Base-by-base conservation (phyloP, 2,113 vertebrate species). In the Chloroceryle aenea region DNA sequence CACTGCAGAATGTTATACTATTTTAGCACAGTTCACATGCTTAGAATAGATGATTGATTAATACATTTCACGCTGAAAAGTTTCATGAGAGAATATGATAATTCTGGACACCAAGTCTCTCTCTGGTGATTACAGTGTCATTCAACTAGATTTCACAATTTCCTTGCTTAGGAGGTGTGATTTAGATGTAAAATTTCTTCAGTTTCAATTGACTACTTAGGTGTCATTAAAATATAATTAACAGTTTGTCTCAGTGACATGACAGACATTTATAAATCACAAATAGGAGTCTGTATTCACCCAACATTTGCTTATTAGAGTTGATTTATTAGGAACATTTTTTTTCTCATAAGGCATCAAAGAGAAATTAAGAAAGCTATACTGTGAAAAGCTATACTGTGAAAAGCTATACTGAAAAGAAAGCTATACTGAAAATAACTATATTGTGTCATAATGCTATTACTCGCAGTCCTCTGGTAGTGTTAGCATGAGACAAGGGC, bases 221-320 rank as follows among this genome's bases (percentile, higher is more conserved):
- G 6, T 85, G 89, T 96, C 67, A 94, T 95, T 97, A 97, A 97
- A 96, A 93, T 91, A 22, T 94, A 97, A 96, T 96, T 94, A 97
- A 64, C 53, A 62, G 59, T 87, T 88, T 89, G 27, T 68, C 43
- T 85, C n/a, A 73, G 2, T 77, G 63, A 47, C 83, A 71, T 68
- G 53, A 22, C 84, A 91, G 69, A 74, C 43, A 88, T 76, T 87
- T 90, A 64, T 73, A 89, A 92, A 86, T 53, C 45, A 89, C 56
- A 73, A 80, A 48, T 34, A 81, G 93, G 88, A 63, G 36, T 53
- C 29, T 75, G n/a, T 92, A 66, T 83, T 96, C 25, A 92, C 94
- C 72, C 83, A 76, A 64, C 82, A 63, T 73, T 68, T 48, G 7
- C 40, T 76, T 93, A 85, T 93, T 95, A 94, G 34, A 85, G 42